A percentile compares a stretch with the other conserved stretches of the same genome.
These are phyloP conservation scores for Eudyptes chrysolophus DNA, from an alignment of 2,113 vertebrate genomes.

Conservation along the genomic window DNA sequence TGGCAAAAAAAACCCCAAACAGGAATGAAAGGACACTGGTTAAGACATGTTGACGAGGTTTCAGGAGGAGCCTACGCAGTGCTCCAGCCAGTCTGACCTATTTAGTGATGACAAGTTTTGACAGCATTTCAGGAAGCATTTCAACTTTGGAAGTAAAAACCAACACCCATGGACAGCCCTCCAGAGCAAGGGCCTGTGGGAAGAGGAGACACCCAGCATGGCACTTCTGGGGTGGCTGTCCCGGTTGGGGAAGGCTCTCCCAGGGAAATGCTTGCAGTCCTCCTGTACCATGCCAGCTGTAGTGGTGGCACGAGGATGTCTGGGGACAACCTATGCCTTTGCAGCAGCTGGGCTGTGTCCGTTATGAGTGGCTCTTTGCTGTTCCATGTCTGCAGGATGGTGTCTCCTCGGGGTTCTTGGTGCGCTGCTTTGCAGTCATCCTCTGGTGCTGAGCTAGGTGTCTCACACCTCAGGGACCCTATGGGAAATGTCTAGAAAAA, in stretches of 20 bases:
- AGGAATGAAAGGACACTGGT: neutral
- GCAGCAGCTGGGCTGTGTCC: neutral
- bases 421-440: neutral
- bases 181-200: neutral
- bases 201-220: neutral
- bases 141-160: neutral
- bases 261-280: neutral
- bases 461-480: fast-evolving
- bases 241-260: neutral
- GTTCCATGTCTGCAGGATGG: neutral
- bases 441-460: neutral
- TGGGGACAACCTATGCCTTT: neutral
- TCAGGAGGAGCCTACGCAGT: neutral
- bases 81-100: neutral
- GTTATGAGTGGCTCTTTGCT: neutral
- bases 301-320: neutral
- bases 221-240: neutral
- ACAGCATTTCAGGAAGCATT: neutral
- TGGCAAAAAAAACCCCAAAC: neutral
- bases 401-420: neutral
- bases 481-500: neutral
- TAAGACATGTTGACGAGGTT: neutral
- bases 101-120: constrained; percentile 13
- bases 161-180: neutral
- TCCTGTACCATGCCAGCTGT: neutral